A percentile compares a stretch with the other conserved stretches of the same genome.
phyloP scores from a whole-genome alignment of 2,888 invertebrate genomes.

The Lordiphosa fenestrarum region DNA sequence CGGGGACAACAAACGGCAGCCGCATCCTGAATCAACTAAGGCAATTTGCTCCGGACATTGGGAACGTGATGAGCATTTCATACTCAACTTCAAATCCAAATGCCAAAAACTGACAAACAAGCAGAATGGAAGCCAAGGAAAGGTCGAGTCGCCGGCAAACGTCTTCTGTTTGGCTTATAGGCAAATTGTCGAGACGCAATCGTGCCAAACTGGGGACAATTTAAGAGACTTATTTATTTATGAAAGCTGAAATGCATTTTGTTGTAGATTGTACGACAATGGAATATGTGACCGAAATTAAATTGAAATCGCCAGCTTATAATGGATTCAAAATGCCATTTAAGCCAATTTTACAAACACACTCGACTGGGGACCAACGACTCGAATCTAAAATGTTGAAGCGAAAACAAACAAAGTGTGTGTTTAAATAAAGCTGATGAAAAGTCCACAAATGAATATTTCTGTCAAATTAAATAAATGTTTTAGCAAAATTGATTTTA shows the following conservation, averaged over 20 bases:
- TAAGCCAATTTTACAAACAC: constrained; percentile 53
- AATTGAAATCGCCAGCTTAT: constrained; percentile 43
- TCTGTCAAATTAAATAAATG: too few species aligned
- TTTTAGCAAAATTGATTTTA: too few species aligned
- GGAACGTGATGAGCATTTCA: constrained; percentile 61
- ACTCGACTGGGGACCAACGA: constrained; percentile 29
- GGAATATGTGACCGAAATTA: constrained; percentile 47
- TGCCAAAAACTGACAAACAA: constrained; percentile 55
- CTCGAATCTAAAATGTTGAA: not conserved
- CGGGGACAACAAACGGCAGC: constrained; percentile 34
- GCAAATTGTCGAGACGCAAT: constrained; percentile 18
- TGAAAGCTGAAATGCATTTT: constrained; percentile 63
- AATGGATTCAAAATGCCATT: constrained; percentile 14
- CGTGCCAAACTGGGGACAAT: constrained; percentile 49
- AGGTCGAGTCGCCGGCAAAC: constrained; percentile 1
- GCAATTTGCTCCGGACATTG: constrained; percentile 17
- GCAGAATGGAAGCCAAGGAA: constrained; percentile 24
- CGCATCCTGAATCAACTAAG: constrained; percentile 10
- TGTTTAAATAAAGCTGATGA: too few species aligned
- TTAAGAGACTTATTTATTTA: constrained; percentile 69
- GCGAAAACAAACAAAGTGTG: too few species aligned
- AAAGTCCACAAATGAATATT: too few species aligned
- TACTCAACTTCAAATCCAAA: constrained; percentile 53
- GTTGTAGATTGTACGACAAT: constrained; percentile 35
- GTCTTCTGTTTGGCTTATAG: not conserved